Percentiles rank a stretch among this genome's conserved stretches.
Evolutionary conservation across 1,140 invertebrate species (phyloP).

Genomic region (Drosophila lacertosa): DNA sequence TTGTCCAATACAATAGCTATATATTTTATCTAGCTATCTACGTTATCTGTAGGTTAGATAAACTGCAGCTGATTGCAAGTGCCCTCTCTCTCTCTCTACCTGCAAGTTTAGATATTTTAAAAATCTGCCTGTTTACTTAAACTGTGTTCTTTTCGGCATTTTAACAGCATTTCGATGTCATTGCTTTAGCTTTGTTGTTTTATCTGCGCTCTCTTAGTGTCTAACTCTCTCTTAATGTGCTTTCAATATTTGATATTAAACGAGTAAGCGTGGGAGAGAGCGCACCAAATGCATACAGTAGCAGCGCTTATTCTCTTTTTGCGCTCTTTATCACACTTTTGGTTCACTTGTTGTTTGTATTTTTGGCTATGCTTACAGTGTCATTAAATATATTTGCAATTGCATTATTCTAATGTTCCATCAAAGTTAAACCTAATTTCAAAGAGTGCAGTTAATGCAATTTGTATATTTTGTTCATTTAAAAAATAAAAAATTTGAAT

Average conservation of each 20-base stretch:
- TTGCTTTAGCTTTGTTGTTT: conserved; percentile 28
- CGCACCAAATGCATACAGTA: not conserved
- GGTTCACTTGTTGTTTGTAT: conserved; percentile 12
- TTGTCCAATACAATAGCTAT: conserved; percentile 4
- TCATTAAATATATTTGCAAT: conserved; percentile 1
- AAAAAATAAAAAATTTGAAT: not conserved
- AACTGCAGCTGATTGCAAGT: not conserved
- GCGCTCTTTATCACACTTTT: conserved; percentile 11
- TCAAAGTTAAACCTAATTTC: not conserved
- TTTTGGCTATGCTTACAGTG: conserved; percentile 22
- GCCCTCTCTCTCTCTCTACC: no score
- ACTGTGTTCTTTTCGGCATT: conserved; percentile 22
- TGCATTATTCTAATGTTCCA: not conserved
- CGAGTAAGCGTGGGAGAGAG: conserved; percentile 6
- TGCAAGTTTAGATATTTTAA: not conserved
- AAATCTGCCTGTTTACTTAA: conserved; percentile 12
- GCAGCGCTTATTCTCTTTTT: not conserved
- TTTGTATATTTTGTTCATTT: no score
- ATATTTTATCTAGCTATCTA: no score
- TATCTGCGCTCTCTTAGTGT: conserved; percentile 14
- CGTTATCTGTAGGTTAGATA: not conserved
- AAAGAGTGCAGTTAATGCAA: not conserved
- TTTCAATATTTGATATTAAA: conserved; percentile 42
- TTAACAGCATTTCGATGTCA: conserved; percentile 47
- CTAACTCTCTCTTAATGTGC: conserved; percentile 43